phyloP scores from a whole-genome alignment of 2,113 vertebrate genomes.

The Platanista minor region DNA sequence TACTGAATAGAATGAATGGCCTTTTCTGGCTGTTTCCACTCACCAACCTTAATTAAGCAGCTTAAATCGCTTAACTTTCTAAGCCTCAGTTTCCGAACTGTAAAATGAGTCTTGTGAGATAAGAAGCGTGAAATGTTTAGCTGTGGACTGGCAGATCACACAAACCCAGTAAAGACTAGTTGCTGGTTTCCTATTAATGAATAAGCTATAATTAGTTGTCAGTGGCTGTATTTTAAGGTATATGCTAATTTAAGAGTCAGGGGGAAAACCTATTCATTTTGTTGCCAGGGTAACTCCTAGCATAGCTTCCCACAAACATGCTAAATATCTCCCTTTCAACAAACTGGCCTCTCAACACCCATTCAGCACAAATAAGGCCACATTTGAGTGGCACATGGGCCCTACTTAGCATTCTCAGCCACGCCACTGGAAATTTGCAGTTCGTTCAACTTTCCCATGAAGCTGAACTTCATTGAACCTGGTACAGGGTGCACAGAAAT shows the following conservation, averaged over 20 bases:
- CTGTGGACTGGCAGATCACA: background rate
- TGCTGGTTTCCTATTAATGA: background rate
- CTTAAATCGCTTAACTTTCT: background rate
- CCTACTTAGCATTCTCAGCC: slow-evolving; percentile 9
- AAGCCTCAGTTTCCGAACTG: background rate
- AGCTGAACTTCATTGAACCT: background rate
- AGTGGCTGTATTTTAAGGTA: background rate
- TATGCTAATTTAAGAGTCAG: background rate
- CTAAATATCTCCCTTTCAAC: background rate
- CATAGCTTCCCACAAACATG: background rate
- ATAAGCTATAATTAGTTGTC: background rate
- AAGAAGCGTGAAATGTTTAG: accelerated
- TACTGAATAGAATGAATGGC: background rate
- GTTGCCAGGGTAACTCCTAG: slow-evolving; percentile 6
- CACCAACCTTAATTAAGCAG: background rate
- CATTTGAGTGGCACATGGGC: background rate
- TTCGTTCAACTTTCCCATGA: background rate
- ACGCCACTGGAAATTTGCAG: accelerated
- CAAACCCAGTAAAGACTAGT: background rate
- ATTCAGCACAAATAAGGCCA: background rate
- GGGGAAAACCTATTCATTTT: background rate
- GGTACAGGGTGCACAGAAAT: slow-evolving; percentile 28
- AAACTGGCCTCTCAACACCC: background rate
- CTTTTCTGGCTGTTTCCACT: background rate
- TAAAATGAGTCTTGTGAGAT: background rate